Evolutionary conservation across 2,888 invertebrate species (phyloP), one percentile per base, ranked within the genome.

Genomic region (Bhutanitis thaidina): DNA sequence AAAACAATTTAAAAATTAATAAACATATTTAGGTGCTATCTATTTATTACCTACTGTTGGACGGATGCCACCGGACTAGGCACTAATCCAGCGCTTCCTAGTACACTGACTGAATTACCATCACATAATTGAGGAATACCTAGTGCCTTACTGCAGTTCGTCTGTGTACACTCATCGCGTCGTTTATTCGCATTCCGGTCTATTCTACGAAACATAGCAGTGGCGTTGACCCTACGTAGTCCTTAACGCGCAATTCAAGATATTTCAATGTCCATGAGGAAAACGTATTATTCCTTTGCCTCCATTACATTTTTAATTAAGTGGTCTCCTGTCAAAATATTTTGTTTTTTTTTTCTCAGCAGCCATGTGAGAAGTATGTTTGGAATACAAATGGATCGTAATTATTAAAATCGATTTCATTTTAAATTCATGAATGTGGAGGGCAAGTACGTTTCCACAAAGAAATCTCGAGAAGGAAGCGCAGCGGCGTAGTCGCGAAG

Each of bases 21-120:
- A 56, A 54, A 44, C 52, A 53, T 49, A 53, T 54, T 54, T 55
- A 66, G 59, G 54, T 46, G 57, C 52, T 60, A 53, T 57, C 51
- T 60, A 53, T 56, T 57, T 55, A 61, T 64, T 65, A 62, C 62
- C 20, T 27, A 27, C 8, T 50, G 60, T 74, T 85, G 85, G 83
- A 78, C 55, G 53, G 43, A 40, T 58, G 80, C 84, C 85, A 84
- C 74, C 61, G 67, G 64, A 66, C 68, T 80, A 79, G 82, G 82
- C 85, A 82, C 53, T 54, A 50, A 56, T 77, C 85, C 85, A 85
- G 65, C 74, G 69, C 73, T 86, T 86, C 86, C 86, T 84, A 63
- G 80, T 81, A 77, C 65, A 78, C 64, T 70, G 68, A 68, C 69
- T 69, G 67, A 64, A 72, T 77, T 71, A 76, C 69, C 74, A 77